Conservation (phyloP, 1,140 invertebrate genomes). For the Neodiprion pinetum region DNA sequence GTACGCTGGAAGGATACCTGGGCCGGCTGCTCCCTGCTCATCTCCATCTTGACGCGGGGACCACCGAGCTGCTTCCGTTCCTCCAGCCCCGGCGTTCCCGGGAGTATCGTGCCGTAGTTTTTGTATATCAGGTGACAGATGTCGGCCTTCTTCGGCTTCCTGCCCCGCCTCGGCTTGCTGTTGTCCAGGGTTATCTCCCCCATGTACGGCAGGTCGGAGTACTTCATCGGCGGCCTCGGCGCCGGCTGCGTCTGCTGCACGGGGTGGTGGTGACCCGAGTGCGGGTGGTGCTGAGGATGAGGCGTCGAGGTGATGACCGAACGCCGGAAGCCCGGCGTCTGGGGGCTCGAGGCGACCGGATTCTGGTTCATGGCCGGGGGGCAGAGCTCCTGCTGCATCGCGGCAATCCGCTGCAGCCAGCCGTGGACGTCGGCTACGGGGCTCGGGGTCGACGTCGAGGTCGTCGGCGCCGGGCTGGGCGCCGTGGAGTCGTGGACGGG, state of each 20-base stretch:
- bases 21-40: conserved; percentile 26
- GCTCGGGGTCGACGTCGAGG: conserved; percentile 52
- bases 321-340: not conserved
- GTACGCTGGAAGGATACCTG: conserved; percentile 58
- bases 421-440: conserved; percentile 66
- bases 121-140: conserved; percentile 92
- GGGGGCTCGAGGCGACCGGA: conserved; percentile 3
- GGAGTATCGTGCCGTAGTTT: conserved; percentile 86
- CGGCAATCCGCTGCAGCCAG: conserved; percentile 76
- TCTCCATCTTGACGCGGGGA: conserved; percentile 35
- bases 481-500: conserved; percentile 31
- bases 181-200: conserved; percentile 89
- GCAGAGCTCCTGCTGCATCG: conserved; percentile 67
- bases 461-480: conserved; percentile 41
- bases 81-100: conserved; percentile 69
- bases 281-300: conserved; percentile 39
- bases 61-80: conserved; percentile 37
- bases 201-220: conserved; percentile 88
- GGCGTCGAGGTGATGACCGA: conserved; percentile 6
- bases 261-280: conserved; percentile 26
- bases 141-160: conserved; percentile 89
- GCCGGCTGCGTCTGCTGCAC: conserved; percentile 29
- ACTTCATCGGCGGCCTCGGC: conserved; percentile 67
- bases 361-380: conserved; percentile 32
- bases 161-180: conserved; percentile 79